A percentile compares a stretch with the other conserved stretches of the same genome.
These are phyloP conservation scores for Drosophila mayaguana DNA, from an alignment of 2,888 invertebrate genomes.

Conservation along the genomic window DNA sequence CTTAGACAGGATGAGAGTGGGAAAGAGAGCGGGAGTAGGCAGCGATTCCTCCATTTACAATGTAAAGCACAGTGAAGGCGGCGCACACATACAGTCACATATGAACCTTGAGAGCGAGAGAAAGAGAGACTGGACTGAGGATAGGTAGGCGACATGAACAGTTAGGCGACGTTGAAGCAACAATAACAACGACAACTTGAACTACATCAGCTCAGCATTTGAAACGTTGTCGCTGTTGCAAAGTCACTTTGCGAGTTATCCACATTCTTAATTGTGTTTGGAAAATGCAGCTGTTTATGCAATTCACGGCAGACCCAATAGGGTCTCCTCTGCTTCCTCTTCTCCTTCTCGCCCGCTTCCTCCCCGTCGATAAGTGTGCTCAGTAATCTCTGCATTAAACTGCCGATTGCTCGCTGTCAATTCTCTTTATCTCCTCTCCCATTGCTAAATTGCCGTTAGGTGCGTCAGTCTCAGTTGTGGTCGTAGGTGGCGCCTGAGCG, in stretches of 20 bases:
- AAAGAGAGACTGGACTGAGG: slow-evolving; percentile 22
- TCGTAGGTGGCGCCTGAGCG: slow-evolving; percentile 27
- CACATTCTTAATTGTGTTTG: slow-evolving; percentile 78
- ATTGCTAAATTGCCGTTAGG: slow-evolving; percentile 56
- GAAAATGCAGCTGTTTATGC: slow-evolving; percentile 58
- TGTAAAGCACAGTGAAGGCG: slow-evolving; percentile 71
- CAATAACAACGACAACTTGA: slow-evolving; percentile 55
- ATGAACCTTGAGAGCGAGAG: neutral
- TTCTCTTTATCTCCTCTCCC: slow-evolving; percentile 25
- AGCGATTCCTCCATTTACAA: slow-evolving; percentile 68
- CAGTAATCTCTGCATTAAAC: neutral
- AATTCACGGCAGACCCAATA: slow-evolving; percentile 45
- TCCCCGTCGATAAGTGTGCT: neutral
- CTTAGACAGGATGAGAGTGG: slow-evolving; percentile 45
- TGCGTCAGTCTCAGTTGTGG: slow-evolving; percentile 39
- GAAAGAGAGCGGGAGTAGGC: slow-evolving; percentile 46
- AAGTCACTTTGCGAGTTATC: slow-evolving; percentile 60
- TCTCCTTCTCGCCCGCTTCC: neutral
- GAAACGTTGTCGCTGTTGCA: slow-evolving; percentile 25
- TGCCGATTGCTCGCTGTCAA: slow-evolving; percentile 40
- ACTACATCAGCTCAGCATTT: slow-evolving; percentile 57
- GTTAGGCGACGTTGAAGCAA: slow-evolving; percentile 52
- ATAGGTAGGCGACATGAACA: slow-evolving; percentile 59
- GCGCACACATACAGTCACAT: slow-evolving; percentile 31
- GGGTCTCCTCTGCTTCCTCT: slow-evolving; percentile 13